A percentile compares a stretch with the other conserved stretches of the same genome.
These are phyloP conservation scores for Zygogramma bicolorata DNA, from an alignment of 2,888 invertebrate species.

Conservation along the genomic window DNA sequence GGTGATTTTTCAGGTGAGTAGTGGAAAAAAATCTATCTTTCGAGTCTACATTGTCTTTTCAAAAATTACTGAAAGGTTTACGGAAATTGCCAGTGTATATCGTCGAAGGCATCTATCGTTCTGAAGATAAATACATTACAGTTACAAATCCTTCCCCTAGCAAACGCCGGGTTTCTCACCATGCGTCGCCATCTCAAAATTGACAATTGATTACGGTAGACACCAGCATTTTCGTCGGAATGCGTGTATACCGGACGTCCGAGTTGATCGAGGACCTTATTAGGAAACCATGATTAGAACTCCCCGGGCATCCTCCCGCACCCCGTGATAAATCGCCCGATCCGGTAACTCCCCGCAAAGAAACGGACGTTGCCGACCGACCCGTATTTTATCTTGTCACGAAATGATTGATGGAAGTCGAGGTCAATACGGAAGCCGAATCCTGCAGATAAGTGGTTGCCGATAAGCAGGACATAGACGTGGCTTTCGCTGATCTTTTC, in stretches of 20 bases:
- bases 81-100: no score
- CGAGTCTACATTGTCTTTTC: no score
- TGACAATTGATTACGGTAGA: constrained; percentile 18
- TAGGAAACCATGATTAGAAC: constrained; percentile 34
- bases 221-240: not conserved
- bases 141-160: no score
- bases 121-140: no score
- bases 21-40: no score
- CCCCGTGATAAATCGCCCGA: constrained; percentile 37
- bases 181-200: not conserved
- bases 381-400: constrained; percentile 46
- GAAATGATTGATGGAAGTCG: constrained; percentile 50
- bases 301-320: constrained; percentile 15
- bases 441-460: constrained; percentile 42
- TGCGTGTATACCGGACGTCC: constrained; percentile 29
- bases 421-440: constrained; percentile 44
- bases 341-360: constrained; percentile 34
- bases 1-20: no score
- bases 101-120: no score
- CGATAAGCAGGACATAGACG: constrained; percentile 43
- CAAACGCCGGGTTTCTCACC: no score
- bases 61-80: no score
- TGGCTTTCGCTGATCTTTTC: constrained; percentile 40
- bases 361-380: constrained; percentile 32
- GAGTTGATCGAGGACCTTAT: constrained; percentile 32